Evolutionary conservation across 2,888 invertebrate genomes (phyloP).

Genomic region (Campoletis raptor): DNA sequence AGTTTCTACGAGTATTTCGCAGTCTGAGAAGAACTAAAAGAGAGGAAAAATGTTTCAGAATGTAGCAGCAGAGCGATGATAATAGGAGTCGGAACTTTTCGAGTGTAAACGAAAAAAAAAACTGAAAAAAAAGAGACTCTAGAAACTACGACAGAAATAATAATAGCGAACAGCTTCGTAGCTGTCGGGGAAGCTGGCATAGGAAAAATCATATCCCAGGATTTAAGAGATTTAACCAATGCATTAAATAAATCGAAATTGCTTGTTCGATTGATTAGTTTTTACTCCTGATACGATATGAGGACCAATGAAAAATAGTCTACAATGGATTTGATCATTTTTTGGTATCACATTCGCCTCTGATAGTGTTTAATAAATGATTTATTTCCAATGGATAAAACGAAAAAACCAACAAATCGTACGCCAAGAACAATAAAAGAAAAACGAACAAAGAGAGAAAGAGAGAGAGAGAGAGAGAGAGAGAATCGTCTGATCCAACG

Average conservation of each 20-base stretch:
- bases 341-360: background rate
- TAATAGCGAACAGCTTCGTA: background rate
- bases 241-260: background rate
- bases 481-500: background rate
- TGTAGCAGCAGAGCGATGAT: background rate
- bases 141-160: background rate
- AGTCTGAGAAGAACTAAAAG: background rate
- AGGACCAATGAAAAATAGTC: background rate
- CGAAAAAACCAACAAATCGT: background rate
- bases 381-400: background rate
- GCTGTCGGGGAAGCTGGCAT: background rate
- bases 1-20: background rate
- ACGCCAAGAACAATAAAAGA: background rate
- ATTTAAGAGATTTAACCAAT: background rate
- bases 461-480: slow-evolving; percentile 41
- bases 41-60: slow-evolving; percentile 7
- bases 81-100: background rate
- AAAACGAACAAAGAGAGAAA: slow-evolving; percentile 41
- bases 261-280: background rate
- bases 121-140: background rate
- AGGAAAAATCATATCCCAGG: background rate
- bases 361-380: background rate
- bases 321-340: background rate
- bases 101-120: background rate
- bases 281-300: background rate